phyloP scores from a whole-genome alignment of 2,888 invertebrate genomes.

The Lycia hirtaria region DNA sequence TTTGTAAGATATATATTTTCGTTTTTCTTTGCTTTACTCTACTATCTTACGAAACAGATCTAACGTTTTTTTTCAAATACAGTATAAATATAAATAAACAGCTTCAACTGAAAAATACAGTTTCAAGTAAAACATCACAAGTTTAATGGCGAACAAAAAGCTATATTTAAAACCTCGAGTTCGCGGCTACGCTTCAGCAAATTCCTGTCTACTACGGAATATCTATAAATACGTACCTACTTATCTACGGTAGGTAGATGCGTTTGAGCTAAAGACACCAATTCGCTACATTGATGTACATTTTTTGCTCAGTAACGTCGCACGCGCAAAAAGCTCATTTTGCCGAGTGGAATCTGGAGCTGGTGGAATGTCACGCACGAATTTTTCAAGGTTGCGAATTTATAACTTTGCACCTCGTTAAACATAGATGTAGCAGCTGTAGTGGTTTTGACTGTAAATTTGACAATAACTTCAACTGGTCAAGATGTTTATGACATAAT shows the following conservation, averaged over 20 bases:
- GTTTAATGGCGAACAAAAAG: background rate
- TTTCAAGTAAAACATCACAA: background rate
- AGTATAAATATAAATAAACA: background rate
- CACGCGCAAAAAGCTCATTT: slow-evolving; percentile 37
- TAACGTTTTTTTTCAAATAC: background rate
- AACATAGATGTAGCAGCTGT: background rate
- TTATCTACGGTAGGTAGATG: slow-evolving; percentile 10
- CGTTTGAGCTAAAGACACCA: slow-evolving; percentile 27
- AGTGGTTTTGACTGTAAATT: background rate
- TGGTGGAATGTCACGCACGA: slow-evolving; percentile 21
- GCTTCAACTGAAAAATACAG: background rate
- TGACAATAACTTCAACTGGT: background rate
- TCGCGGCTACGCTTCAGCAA: slow-evolving; percentile 21
- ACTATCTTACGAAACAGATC: too few relatives aligned
- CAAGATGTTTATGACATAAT: too few relatives aligned
- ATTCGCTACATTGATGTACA: slow-evolving; percentile 26
- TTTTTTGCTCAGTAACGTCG: slow-evolving; percentile 35
- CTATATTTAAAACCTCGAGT: slow-evolving; percentile 22
- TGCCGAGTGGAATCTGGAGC: too few relatives aligned
- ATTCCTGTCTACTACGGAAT: slow-evolving; percentile 14
- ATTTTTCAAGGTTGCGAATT: slow-evolving; percentile 27
- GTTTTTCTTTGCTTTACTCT: too few relatives aligned
- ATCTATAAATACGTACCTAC: slow-evolving; percentile 19
- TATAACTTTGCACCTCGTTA: slow-evolving; percentile 13
- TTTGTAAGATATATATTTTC: too few relatives aligned